Base-by-base conservation (phyloP, 1,140 invertebrate genomes). In the Brachystomella parvula region DNA sequence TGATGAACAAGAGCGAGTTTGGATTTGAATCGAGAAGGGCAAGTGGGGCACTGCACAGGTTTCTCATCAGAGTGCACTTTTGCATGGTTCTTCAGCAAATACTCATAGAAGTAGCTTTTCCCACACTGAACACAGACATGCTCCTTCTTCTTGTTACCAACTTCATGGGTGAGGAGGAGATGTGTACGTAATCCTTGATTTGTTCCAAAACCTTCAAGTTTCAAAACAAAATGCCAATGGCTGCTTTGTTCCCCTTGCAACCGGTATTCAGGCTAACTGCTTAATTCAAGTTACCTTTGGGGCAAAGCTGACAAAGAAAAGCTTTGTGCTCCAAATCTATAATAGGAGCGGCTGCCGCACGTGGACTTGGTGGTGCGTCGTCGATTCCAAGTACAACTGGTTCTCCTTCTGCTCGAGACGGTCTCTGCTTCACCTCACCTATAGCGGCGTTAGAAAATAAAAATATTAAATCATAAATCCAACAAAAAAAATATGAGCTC, bases 141-240 rank as follows among this genome's bases (percentile, higher is more conserved):
- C n/a, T 57, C 53, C n/a, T 29, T 21, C 6, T 6, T 12, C 28
- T 57, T 57, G n/a, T 57, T 21, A 6, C n/a, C n/a, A 57, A 57
- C 21, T 57, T 21, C n/a, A 57, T 57, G 53, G 21, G 53, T 57
- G 6, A 57, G 28, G n/a, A 57, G 53, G 6, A 57, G 53, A 57
- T 57, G 53, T 12, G 53, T 57, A 24, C 28, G n/a, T 9, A 57
- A 21, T 21, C 53, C 53, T 21, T 21, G 28, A 12, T 57, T 29
- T 24, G n/a, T 57, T 57, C n/a, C 28, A 24, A 57, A 57, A 9
- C 53, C 53, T 57, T 6, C 6, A 39, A n/a, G n/a, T n/a, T n/a
- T n/a, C n/a, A n/a, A n/a, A n/a, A n/a, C n/a, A n/a, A n/a, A n/a
- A n/a, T n/a, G n/a, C n/a, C n/a, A n/a, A n/a, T n/a, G n/a, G n/a